Base-by-base conservation (phyloP, 2,113 vertebrate species). In the Laticauda laticaudata region DNA sequence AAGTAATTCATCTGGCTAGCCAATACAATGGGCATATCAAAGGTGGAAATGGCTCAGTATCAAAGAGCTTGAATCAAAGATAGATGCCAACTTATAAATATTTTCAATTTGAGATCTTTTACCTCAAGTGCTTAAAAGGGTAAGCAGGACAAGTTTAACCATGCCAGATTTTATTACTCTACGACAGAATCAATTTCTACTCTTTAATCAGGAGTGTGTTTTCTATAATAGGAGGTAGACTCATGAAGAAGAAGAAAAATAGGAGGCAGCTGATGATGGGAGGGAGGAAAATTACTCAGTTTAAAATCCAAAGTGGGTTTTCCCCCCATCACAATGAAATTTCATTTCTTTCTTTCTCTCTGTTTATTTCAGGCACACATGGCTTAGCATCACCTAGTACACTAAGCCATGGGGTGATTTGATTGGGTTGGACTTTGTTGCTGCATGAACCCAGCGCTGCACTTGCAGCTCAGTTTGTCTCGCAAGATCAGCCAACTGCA, bases 1-100 rank as follows among this genome's bases (percentile, higher is more conserved):
- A 55, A 81, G 34, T 21, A 81, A 81, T 81, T 81, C 34, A 81
- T 18, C 4, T 95, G 89, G 75, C 91, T 93, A 34, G 48, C 24
- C 48, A 26, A 48, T 48, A 29, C 29, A 29, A 87, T 8, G 23
- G 48, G 51, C 26, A 54, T 8, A n/a, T 87, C 12, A n/a, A 86
- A 51, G 45, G 85, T 1, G 4, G 64, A 69, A 69, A n/a, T 69
- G 29, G 64, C 29, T 75, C 64, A 34, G n/a, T 6, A 86, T 86
- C 43, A 86, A 87, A 53, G 86, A 53, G 23, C 21, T 87, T 87
- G 86, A 51, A 81, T 43, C 45, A 87, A n/a, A n/a, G 51, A 87
- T 54, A n/a, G 48, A 51, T 90, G n/a, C 18, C 24, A 88, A 29
- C 34, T 56, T 55, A 54, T 53, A 64, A 69, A 81, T 15, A 39